Percentiles rank a stretch among this genome's conserved stretches.
Evolutionary conservation across 2,888 invertebrate genomes (phyloP).

Genomic region (Schizaphis graminum): DNA sequence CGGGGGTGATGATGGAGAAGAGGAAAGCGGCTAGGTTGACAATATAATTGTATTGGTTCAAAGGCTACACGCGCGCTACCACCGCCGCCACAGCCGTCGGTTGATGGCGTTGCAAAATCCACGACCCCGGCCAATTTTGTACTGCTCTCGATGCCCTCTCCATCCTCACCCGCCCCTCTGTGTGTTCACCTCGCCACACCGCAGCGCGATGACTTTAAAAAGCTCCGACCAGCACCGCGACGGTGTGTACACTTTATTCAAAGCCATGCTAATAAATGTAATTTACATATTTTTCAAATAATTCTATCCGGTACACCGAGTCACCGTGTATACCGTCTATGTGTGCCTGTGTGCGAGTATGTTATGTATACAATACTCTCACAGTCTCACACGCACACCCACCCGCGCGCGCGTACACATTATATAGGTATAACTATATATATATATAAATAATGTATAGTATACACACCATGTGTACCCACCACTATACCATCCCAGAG

Average conservation of each 20-base stretch:
- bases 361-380: not conserved
- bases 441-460: too few relatives aligned
- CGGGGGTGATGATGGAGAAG: not conserved
- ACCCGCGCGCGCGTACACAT: not conserved
- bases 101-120: slow-evolving; percentile 47
- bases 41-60: slow-evolving; percentile 65
- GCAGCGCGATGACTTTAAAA: slow-evolving; percentile 48
- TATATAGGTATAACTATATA: not conserved
- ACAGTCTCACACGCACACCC: not conserved
- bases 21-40: slow-evolving; percentile 52
- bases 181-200: not conserved
- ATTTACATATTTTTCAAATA: slow-evolving; percentile 66
- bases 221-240: slow-evolving; percentile 52
- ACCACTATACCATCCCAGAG: too few relatives aligned
- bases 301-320: slow-evolving; percentile 61
- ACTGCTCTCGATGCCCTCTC: slow-evolving; percentile 15
- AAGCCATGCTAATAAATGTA: slow-evolving; percentile 64
- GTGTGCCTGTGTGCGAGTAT: not conserved
- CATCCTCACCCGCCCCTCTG: not conserved
- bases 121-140: slow-evolving; percentile 43
- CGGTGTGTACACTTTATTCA: slow-evolving; percentile 54
- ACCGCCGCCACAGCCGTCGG: not conserved
- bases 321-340: not conserved
- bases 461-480: not conserved
- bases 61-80: slow-evolving; percentile 51